phyloP scores from a whole-genome alignment of 2,113 vertebrate genomes.

The Eublepharis macularius region DNA sequence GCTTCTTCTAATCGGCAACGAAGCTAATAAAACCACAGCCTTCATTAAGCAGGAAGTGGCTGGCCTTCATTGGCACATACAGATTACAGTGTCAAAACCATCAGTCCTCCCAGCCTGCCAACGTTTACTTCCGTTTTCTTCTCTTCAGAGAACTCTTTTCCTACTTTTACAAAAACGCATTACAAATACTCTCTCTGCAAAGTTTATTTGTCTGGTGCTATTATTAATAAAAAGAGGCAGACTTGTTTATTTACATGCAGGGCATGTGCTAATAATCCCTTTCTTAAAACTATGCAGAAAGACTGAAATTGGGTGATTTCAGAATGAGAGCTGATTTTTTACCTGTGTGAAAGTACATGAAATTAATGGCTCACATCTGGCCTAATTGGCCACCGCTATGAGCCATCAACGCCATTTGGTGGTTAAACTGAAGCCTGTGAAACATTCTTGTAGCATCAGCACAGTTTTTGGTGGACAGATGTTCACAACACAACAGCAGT shows the following conservation, averaged over 20 bases:
- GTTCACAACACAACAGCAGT: neutral
- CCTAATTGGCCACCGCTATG: neutral
- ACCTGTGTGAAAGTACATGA: neutral
- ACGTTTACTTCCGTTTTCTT: conserved; percentile 75
- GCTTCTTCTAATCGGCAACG: conserved; percentile 75
- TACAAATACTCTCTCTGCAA: conserved; percentile 9
- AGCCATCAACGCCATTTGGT: neutral
- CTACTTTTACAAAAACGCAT: conserved; percentile 37
- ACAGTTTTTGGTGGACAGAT: neutral
- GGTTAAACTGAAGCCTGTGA: neutral
- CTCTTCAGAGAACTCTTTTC: conserved; percentile 26
- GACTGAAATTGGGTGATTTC: too few species aligned
- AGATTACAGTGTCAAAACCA: conserved; percentile 75
- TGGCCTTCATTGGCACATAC: conserved; percentile 69
- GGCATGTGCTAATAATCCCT: conserved; percentile 16
- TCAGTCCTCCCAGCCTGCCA: conserved; percentile 70
- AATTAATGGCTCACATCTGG: neutral
- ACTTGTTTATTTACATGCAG: conserved; percentile 21
- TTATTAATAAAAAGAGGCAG: neutral
- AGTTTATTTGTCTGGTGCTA: conserved; percentile 14
- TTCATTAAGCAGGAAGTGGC: conserved; percentile 80
- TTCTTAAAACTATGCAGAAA: conserved; percentile 25
- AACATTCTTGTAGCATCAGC: neutral
- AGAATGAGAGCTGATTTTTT: neutral
- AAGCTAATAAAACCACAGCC: conserved; percentile 77